Percentiles rank a stretch among this genome's conserved stretches.
Evolutionary conservation across 2,888 invertebrate species (phyloP).

Genomic region (Ferrisia virgata): DNA sequence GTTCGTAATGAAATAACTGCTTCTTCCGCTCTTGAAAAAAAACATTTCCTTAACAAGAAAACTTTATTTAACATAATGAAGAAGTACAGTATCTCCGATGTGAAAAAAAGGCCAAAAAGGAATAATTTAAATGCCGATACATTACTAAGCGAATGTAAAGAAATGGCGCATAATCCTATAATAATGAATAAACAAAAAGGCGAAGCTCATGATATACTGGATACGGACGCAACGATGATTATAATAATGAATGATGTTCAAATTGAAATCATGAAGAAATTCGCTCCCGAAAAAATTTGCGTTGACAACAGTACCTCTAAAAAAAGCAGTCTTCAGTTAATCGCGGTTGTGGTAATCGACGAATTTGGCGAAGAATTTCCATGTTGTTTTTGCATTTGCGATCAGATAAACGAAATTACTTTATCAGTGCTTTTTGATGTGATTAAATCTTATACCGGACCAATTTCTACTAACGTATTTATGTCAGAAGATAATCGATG

Average conservation of each 20-base stretch:
- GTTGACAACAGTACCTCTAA: neutral
- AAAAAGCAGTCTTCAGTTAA: neutral
- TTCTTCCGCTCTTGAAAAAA: conserved; percentile 6
- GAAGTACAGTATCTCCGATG: conserved; percentile 17
- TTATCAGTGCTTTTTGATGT: neutral
- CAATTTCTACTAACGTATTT: conserved; percentile 35
- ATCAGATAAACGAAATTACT: neutral
- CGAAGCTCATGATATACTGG: neutral
- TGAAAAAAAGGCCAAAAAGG: neutral
- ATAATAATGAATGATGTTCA: conserved; percentile 18
- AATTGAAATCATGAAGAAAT: conserved; percentile 13
- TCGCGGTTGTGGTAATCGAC: conserved; percentile 1
- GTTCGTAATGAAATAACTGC: conserved; percentile 19
- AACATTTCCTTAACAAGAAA: conserved; percentile 9
- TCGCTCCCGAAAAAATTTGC: neutral
- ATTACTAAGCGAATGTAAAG: neutral
- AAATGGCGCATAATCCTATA: conserved; percentile 13
- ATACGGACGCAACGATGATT: neutral
- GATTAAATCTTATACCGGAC: neutral
- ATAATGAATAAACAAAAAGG: conserved; percentile 2
- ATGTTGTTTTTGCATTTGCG: conserved; percentile 3
- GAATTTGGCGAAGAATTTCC: conserved; percentile 38
- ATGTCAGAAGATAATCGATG: conserved; percentile 47
- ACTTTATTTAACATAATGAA: neutral
- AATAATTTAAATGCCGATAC: neutral